Conservation (phyloP, 1,140 invertebrate species). For the Saccostrea echinata region DNA sequence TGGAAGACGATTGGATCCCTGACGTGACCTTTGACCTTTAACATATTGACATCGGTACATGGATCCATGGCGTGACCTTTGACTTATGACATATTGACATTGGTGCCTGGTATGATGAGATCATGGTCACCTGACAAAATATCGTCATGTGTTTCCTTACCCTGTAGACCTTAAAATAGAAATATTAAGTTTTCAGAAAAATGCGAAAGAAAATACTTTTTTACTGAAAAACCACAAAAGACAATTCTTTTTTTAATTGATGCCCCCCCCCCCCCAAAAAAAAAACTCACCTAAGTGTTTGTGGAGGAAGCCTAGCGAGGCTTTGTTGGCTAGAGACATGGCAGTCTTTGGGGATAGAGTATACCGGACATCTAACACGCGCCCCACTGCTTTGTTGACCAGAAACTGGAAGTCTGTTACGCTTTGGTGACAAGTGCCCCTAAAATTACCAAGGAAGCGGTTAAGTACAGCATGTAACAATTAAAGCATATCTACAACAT, state of each 20-base stretch:
- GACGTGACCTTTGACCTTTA: neutral
- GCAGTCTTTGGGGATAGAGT: conserved; percentile 74
- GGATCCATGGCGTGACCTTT: neutral
- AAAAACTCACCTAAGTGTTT: conserved; percentile 78
- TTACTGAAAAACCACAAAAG: too few relatives aligned
- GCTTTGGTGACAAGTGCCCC: conserved; percentile 81
- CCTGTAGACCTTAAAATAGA: conserved; percentile 58
- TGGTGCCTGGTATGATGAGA: conserved; percentile 64
- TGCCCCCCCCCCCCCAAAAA: neutral
- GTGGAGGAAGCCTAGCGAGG: conserved; percentile 75
- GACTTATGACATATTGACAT: conserved; percentile 26
- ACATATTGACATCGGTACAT: neutral
- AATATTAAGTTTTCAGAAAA: conserved; percentile 53
- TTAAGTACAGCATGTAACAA: too few relatives aligned
- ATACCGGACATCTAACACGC: conserved; percentile 77
- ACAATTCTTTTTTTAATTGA: too few relatives aligned
- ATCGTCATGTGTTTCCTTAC: conserved; percentile 57
- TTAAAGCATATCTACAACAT: too few relatives aligned
- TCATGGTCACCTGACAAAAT: conserved; percentile 64
- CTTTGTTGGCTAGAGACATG: conserved; percentile 75
- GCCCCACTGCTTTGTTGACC: conserved; percentile 72
- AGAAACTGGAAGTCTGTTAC: conserved; percentile 81
- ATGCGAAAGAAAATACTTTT: too few relatives aligned
- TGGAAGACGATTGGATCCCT: neutral
- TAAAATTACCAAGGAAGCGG: conserved; percentile 59